Conservation (phyloP, 92 coral and sea anemone species). For the Porites lobata region DNA sequence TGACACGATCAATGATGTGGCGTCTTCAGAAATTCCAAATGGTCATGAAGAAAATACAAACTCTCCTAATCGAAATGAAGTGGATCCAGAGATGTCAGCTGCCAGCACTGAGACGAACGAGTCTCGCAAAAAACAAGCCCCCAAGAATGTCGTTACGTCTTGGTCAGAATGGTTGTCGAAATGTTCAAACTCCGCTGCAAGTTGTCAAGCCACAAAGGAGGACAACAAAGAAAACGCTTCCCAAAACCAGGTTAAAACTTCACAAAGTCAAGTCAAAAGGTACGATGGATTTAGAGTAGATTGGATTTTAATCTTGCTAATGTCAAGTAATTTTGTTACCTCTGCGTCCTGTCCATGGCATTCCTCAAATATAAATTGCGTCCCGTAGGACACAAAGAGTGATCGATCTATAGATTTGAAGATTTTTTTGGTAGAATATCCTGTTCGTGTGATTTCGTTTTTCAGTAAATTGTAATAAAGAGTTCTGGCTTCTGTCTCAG, state of each 20-base stretch:
- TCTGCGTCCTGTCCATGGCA: no score
- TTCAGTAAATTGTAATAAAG: no score
- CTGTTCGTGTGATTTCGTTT: no score
- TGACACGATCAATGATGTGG: neutral
- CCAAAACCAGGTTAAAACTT: neutral
- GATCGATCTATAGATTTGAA: no score
- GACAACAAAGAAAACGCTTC: neutral
- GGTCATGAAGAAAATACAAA: neutral
- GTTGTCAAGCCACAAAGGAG: slow-evolving; percentile 4
- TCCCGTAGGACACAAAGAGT: no score
- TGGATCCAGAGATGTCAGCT: neutral
- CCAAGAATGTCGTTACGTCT: slow-evolving; percentile 35
- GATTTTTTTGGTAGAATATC: no score
- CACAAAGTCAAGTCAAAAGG: slow-evolving; percentile 19
- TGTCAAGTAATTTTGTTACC: no score
- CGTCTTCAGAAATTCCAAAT: slow-evolving; percentile 6
- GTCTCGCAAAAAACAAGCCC: slow-evolving; percentile 1
- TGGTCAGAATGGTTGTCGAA: slow-evolving; percentile 36
- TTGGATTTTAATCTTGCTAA: no score
- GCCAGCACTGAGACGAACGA: neutral
- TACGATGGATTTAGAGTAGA: neutral
- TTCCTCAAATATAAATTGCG: no score
- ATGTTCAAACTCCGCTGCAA: neutral
- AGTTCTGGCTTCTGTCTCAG: no score
- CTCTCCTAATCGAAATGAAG: neutral